These are phyloP conservation scores for Dynastes hyllus DNA, from an alignment of 2,888 invertebrate species.

Conservation along the genomic window DNA sequence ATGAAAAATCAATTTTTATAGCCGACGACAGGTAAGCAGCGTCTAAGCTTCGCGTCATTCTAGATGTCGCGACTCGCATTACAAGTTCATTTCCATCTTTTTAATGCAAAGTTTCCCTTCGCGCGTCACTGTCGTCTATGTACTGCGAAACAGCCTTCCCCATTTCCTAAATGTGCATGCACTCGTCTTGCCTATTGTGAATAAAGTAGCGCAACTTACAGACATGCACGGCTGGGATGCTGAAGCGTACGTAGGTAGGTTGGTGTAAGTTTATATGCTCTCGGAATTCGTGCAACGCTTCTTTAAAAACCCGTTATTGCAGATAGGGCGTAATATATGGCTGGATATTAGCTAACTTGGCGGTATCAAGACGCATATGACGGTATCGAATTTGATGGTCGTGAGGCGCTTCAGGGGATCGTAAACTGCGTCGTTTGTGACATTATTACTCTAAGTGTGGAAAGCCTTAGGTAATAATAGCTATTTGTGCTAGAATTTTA, in stretches of 20 bases:
- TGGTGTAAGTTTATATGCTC: neutral
- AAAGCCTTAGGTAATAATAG: neutral
- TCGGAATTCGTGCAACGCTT: neutral
- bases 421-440: neutral
- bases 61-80: neutral
- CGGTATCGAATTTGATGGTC: neutral
- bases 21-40: too few relatives aligned
- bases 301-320: neutral
- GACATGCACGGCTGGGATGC: too few relatives aligned
- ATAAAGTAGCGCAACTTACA: neutral
- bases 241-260: too few relatives aligned
- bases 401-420: neutral
- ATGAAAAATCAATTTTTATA: too few relatives aligned
- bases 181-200: neutral
- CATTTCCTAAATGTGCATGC: conserved; percentile 8
- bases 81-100: conserved; percentile 1
- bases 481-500: too few relatives aligned
- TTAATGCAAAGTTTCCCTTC: neutral
- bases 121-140: neutral
- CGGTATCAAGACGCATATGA: neutral
- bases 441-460: neutral
- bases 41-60: too few relatives aligned
- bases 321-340: neutral
- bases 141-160: neutral
- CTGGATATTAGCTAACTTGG: neutral